phyloP scores from a whole-genome alignment of 2,113 vertebrate genomes.

The Myocastor coypus region DNA sequence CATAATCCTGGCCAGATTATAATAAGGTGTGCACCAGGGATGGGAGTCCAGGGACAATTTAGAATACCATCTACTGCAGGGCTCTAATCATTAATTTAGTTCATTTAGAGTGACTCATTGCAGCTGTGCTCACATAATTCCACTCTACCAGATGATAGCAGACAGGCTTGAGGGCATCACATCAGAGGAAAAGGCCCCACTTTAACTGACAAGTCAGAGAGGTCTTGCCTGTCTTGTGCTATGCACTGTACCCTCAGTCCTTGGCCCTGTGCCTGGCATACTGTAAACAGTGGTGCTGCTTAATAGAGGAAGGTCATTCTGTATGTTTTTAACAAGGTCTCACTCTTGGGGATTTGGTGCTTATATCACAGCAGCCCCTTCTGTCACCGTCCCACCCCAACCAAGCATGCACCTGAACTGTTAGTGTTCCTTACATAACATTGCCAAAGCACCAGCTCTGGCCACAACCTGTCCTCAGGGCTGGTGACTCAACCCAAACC shows the following conservation, averaged over 20 bases:
- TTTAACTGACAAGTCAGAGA: background rate
- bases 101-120: background rate
- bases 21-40: background rate
- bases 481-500: background rate
- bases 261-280: background rate
- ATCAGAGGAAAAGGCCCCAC: background rate
- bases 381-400: no score
- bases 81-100: background rate
- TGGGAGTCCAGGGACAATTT: background rate
- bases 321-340: background rate
- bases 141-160: background rate
- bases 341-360: background rate
- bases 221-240: background rate
- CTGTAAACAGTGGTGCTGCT: accelerated
- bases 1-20: background rate
- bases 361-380: background rate
- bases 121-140: background rate
- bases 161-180: background rate
- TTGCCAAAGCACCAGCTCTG: background rate
- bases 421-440: background rate
- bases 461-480: background rate
- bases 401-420: background rate
- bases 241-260: background rate
- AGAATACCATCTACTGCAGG: background rate
- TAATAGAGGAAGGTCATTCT: background rate